A percentile compares a stretch with the other conserved stretches of the same genome.
phyloP scores from a whole-genome alignment of 1,140 invertebrate species.

The Macrobrachium rosenbergii region DNA sequence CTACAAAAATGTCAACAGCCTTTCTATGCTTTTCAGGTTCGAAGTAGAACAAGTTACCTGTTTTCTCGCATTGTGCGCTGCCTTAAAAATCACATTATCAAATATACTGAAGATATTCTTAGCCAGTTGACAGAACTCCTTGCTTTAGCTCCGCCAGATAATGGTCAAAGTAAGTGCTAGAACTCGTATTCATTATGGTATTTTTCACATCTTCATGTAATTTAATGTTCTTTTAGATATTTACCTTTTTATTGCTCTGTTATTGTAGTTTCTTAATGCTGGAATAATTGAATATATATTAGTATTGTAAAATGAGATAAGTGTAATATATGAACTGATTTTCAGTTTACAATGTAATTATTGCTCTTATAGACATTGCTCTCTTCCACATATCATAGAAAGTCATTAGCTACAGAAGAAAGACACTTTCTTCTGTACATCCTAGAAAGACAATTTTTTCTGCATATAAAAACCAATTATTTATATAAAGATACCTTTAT shows the following conservation, averaged over 20 bases:
- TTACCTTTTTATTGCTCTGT: conserved; percentile 7
- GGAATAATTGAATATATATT: background rate
- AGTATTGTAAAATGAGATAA: too few species aligned
- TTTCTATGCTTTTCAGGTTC: conserved; percentile 66
- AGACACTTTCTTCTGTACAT: too few species aligned
- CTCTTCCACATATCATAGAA: too few species aligned
- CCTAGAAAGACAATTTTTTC: too few species aligned
- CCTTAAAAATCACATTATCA: conserved; percentile 71
- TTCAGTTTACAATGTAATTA: too few species aligned
- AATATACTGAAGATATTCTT: conserved; percentile 74
- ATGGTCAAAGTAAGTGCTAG: conserved; percentile 67
- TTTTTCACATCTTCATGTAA: background rate
- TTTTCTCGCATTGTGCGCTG: conserved; percentile 75
- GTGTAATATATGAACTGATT: too few species aligned
- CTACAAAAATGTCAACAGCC: background rate
- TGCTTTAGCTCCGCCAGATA: conserved; percentile 71
- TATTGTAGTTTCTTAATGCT: background rate
- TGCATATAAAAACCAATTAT: too few species aligned
- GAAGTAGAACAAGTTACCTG: conserved; percentile 73
- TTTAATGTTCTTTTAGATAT: background rate
- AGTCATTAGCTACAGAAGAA: too few species aligned
- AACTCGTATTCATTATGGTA: background rate
- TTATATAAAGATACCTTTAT: too few species aligned
- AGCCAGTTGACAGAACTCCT: conserved; percentile 72
- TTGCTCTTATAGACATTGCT: too few species aligned